These are phyloP conservation scores for Oreotrochilus melanogaster DNA, from an alignment of 2,113 vertebrate species.

Conservation along the genomic window DNA sequence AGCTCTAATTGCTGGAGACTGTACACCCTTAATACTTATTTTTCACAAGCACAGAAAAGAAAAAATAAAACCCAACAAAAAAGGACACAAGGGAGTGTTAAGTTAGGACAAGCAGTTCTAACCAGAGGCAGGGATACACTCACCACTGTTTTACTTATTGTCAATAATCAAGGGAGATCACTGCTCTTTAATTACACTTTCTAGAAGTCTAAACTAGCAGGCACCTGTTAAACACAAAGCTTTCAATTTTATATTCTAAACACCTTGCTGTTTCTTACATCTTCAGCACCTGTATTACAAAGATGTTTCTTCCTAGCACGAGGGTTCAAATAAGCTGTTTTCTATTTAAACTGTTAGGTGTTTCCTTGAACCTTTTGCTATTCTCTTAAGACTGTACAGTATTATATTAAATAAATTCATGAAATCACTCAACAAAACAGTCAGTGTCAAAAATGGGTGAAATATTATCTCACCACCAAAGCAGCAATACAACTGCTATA, in stretches of 20 bases:
- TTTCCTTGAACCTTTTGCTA: background rate
- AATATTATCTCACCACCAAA: background rate
- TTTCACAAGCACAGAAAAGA: background rate
- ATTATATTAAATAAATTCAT: background rate
- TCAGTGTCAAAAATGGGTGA: background rate
- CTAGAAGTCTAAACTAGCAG: background rate
- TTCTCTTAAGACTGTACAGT: background rate
- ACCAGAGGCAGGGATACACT: background rate
- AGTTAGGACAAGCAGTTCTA: background rate
- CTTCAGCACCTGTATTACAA: background rate
- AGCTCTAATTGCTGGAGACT: background rate
- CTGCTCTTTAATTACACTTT: background rate
- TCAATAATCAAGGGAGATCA: background rate
- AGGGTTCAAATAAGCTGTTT: background rate
- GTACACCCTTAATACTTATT: background rate
- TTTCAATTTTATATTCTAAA: background rate
- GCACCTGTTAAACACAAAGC: background rate
- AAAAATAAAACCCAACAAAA: background rate
- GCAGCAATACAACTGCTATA: background rate
- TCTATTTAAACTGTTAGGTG: background rate
- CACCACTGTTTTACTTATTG: background rate
- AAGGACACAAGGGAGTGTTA: background rate
- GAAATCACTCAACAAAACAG: background rate
- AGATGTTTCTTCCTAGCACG: background rate
- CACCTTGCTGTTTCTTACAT: background rate